phyloP scores from a whole-genome alignment of 2,113 vertebrate species.

The Eulemur rufifrons region DNA sequence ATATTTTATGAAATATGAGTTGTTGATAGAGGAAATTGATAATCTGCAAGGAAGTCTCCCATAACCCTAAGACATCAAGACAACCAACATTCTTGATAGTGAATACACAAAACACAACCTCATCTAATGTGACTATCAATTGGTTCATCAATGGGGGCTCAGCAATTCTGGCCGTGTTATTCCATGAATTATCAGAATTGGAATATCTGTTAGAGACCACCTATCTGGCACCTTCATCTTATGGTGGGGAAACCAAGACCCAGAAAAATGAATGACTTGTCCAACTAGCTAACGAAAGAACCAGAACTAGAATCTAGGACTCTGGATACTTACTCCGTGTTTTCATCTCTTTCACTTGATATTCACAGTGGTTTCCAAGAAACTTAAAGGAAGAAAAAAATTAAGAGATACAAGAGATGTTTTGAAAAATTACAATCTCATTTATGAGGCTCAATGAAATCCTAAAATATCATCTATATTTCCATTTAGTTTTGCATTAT shows the following conservation, averaged over 20 bases:
- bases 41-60: background rate
- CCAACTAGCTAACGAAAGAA: background rate
- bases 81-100: background rate
- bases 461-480: background rate
- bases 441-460: conserved; percentile 8
- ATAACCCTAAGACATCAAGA: background rate
- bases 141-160: background rate
- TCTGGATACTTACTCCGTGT: background rate
- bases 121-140: background rate
- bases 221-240: background rate
- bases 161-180: background rate
- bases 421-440: background rate
- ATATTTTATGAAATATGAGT: background rate
- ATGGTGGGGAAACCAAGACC: background rate
- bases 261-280: background rate
- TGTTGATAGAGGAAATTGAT: background rate
- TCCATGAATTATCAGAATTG: background rate
- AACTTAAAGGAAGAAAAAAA: background rate
- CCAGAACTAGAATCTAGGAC: background rate
- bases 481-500: conserved; percentile 55
- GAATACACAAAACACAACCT: background rate
- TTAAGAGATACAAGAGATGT: background rate
- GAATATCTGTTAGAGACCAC: background rate
- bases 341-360: background rate
- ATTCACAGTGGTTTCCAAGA: background rate